Conservation (phyloP, 2,113 vertebrate species). For the Xiphorhynchus elegans region DNA sequence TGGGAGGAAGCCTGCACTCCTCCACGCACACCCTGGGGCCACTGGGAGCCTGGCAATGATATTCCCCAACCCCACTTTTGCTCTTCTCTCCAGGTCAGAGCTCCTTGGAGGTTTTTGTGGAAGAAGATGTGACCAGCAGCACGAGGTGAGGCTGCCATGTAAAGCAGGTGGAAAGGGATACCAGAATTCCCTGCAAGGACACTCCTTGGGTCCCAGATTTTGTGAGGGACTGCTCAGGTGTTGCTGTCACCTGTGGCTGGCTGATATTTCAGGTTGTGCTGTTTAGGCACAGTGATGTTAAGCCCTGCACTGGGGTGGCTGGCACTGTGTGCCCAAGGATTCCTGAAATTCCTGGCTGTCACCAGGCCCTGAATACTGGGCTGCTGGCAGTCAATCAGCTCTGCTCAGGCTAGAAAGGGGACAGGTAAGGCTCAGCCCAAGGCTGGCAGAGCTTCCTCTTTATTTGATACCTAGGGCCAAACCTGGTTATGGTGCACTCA, state of each 20-base stretch:
- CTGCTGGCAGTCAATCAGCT: not conserved
- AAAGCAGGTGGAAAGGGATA: not conserved
- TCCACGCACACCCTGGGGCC: not conserved
- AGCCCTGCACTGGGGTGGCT: rapidly evolving
- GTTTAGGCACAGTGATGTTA: not conserved
- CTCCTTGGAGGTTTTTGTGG: slow-evolving; percentile 71
- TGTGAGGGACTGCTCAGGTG: not conserved
- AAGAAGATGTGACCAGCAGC: slow-evolving; percentile 52
- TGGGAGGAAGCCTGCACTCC: not conserved
- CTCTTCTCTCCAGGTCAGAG: slow-evolving; percentile 69
- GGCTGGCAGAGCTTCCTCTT: not conserved
- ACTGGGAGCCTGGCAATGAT: not conserved
- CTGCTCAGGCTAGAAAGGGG: too few relatives aligned
- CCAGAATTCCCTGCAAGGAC: not conserved
- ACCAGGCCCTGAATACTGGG: not conserved
- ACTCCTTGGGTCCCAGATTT: too few relatives aligned
- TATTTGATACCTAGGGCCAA: rapidly evolving
- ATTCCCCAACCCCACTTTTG: not conserved
- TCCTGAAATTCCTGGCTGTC: not conserved
- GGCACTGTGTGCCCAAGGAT: not conserved
- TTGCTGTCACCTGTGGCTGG: not conserved
- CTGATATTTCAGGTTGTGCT: not conserved
- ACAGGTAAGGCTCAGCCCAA: too few relatives aligned
- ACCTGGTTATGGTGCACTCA: not conserved
- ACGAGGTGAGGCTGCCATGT: slow-evolving; percentile 45